Evolutionary conservation across 2,888 invertebrate species (phyloP), one percentile per base, ranked within the genome.

Genomic region (Drosophila formosana): DNA sequence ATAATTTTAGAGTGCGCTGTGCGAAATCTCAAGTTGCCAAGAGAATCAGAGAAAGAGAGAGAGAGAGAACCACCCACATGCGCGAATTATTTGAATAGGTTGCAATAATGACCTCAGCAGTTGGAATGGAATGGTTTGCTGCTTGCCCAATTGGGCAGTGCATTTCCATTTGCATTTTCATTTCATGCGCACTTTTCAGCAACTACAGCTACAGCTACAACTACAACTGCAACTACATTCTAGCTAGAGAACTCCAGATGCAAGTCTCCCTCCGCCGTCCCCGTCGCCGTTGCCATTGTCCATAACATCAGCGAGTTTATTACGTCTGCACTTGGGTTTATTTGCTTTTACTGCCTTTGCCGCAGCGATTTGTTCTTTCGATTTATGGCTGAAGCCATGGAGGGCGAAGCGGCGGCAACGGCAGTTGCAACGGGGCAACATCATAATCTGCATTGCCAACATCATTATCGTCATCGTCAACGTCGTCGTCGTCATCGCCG

Each of bases 311-410:
- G 80, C 85, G 83, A 89, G 82, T 89, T 89, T 85, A 89, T 85
- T 89, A 89, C 88, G 89, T 85, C 85, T 88, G 83, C 88, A 88
- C 88, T 85, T 82, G 86, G 83, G 88, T 85, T 89, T 85, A 89
- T 85, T 88, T 89, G 85, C 79, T 87, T 85, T 89, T 85, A 89
- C 83, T 89, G 89, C 85, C 88, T 81, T 87, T 85, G 89, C 88
- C 85, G 89, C 89, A 85, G 80, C 85, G 89, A 89, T 89, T 85
- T 85, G 89, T 89, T 89, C 89, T 88, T 85, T 85, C 89, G 89
- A 85, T 85, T 85, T 85, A 89, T 85, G 86, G 75, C 70, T 67
- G 66, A 52, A 70, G 60, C 70, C 26, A 39, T 30, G 56, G 53
- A 52, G 25, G 23, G 57, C 43, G 18, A 50, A 37, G 9, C 50